Evolutionary conservation across 35 echinoderm and acorn worm species (phyloP).

Genomic region (Lytechinus variegatus): DNA sequence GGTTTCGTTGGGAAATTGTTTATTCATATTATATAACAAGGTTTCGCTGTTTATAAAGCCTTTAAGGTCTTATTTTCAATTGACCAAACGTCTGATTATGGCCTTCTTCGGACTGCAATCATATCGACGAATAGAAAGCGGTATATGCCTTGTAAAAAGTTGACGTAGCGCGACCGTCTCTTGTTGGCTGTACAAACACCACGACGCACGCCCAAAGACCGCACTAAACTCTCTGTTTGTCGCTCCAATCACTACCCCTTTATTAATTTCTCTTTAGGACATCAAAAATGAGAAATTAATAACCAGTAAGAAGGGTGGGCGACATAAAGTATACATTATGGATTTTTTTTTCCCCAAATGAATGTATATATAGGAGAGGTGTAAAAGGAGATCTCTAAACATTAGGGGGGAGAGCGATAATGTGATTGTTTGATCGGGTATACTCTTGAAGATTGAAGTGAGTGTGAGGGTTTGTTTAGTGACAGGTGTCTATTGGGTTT

Average conservation of each 20-base stretch:
- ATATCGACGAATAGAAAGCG: background rate
- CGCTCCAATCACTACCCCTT: background rate
- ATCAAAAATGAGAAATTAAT: slow-evolving; percentile 30
- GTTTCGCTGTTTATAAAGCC: background rate
- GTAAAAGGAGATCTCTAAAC: background rate
- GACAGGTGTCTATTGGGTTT: background rate
- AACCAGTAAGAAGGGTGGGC: background rate
- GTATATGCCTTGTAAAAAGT: background rate
- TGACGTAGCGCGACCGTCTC: background rate
- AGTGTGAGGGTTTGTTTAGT: slow-evolving; percentile 18
- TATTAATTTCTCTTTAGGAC: slow-evolving; percentile 26
- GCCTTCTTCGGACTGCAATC: background rate
- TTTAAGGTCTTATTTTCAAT: background rate
- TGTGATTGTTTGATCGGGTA: background rate
- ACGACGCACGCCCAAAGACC: background rate
- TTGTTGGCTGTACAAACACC: slow-evolving; percentile 25
- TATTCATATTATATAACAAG: background rate
- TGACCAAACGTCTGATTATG: background rate
- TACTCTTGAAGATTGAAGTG: background rate
- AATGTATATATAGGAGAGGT: background rate
- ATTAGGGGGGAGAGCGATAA: background rate
- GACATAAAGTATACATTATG: background rate
- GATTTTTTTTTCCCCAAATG: background rate
- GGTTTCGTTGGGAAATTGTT: background rate
- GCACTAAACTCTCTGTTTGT: background rate